A percentile compares a stretch with the other conserved stretches of the same genome.
Conservation (phyloP, 1,140 invertebrate species). For the Centruroides sculpturatus region DNA sequence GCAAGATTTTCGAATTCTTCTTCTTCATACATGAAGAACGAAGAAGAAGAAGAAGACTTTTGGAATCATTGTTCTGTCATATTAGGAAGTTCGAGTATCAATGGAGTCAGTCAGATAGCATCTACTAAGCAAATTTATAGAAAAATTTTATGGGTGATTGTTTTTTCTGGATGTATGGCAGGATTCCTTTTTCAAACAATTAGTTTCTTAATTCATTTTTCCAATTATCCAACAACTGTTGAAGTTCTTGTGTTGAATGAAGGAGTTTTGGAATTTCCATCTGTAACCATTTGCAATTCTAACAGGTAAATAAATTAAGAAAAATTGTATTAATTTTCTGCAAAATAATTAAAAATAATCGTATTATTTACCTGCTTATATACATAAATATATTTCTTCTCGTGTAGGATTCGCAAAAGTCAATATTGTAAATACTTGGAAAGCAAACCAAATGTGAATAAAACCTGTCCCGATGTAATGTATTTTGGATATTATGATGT, state of each 20-base stretch:
- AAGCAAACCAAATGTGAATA: too few species aligned
- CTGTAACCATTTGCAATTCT: constrained; percentile 4
- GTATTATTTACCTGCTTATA: too few species aligned
- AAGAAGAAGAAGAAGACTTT: not conserved
- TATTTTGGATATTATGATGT: too few species aligned
- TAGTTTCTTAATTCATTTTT: not conserved
- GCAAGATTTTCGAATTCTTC: too few species aligned
- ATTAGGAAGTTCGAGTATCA: constrained; percentile 12
- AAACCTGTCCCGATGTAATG: too few species aligned
- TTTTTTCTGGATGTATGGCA: not conserved
- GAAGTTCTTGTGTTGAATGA: not conserved
- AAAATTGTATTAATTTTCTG: too few species aligned
- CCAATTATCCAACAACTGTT: not conserved
- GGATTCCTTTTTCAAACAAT: constrained; percentile 1
- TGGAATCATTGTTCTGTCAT: constrained; percentile 5
- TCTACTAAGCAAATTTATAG: constrained; percentile 5
- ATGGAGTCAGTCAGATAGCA: constrained; percentile 13
- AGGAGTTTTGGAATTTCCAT: not conserved
- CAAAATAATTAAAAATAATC: too few species aligned
- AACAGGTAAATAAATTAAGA: not conserved
- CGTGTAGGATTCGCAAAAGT: too few species aligned
- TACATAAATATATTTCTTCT: too few species aligned
- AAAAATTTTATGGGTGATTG: constrained; percentile 5
- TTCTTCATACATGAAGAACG: too few species aligned
- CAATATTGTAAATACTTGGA: too few species aligned